phyloP scores from a whole-genome alignment of 1,140 invertebrate species.

The Achroia grisella region DNA sequence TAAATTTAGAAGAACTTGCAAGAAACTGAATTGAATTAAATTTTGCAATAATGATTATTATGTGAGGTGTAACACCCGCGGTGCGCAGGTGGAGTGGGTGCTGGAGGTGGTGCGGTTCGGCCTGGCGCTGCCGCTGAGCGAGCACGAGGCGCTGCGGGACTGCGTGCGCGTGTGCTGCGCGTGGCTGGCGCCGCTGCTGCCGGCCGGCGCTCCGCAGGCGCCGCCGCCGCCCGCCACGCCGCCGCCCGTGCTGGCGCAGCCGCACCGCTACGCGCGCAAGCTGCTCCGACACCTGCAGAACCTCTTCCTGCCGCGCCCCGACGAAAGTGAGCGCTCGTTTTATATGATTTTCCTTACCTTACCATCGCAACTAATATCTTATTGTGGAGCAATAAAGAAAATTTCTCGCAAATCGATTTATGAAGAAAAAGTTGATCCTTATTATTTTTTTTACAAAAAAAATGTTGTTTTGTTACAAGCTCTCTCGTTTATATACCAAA shows the following conservation, averaged over 20 bases:
- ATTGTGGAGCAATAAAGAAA: too few relatives aligned
- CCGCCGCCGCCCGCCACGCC: slow-evolving; percentile 88
- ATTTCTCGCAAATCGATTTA: too few relatives aligned
- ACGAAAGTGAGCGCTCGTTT: slow-evolving; percentile 86
- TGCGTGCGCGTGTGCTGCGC: slow-evolving; percentile 98
- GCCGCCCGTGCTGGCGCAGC: slow-evolving; percentile 89
- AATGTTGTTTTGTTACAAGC: slow-evolving; percentile 77
- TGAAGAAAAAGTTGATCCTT: too few relatives aligned
- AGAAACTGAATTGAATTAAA: too few relatives aligned
- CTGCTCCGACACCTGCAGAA: slow-evolving; percentile 96
- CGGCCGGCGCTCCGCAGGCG: slow-evolving; percentile 81
- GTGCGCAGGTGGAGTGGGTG: slow-evolving; percentile 84
- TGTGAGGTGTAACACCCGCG: too few relatives aligned
- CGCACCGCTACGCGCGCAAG: slow-evolving; percentile 92
- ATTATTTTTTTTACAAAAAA: too few relatives aligned
- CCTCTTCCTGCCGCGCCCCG: slow-evolving; percentile 94
- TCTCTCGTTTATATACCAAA: slow-evolving; percentile 91
- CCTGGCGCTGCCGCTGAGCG: slow-evolving; percentile 87
- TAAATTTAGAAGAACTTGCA: too few relatives aligned
- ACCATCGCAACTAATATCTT: too few relatives aligned
- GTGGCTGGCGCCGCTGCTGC: slow-evolving; percentile 92
- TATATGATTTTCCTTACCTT: too few relatives aligned
- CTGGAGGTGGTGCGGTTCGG: slow-evolving; percentile 96
- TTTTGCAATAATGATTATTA: too few relatives aligned
- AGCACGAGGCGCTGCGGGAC: slow-evolving; percentile 95